Conservation (phyloP, 2,113 vertebrate species). For the Hippoglossus stenolepis region DNA sequence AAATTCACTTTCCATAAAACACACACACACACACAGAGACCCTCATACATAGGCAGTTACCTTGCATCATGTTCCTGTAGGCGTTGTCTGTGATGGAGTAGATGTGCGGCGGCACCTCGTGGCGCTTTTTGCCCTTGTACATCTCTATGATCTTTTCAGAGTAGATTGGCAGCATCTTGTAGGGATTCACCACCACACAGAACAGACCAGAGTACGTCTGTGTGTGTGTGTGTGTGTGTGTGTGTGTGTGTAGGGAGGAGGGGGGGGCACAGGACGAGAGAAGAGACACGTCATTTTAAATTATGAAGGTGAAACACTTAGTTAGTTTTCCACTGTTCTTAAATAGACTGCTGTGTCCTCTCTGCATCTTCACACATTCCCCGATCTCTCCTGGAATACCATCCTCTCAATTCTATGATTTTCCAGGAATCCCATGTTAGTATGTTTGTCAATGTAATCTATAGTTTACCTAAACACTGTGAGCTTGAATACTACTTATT, state of each 20-base stretch:
- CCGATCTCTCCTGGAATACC: too few relatives aligned
- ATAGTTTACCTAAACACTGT: too few relatives aligned
- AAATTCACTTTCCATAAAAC: background rate
- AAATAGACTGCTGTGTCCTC: too few relatives aligned
- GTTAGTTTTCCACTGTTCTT: too few relatives aligned
- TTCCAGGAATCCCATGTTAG: too few relatives aligned
- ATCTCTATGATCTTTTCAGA: slow-evolving; percentile 96
- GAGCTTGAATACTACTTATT: too few relatives aligned
- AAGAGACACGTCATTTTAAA: background rate
- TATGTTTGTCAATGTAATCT: too few relatives aligned
- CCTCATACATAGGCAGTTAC: slow-evolving; percentile 66
- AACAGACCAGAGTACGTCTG: slow-evolving; percentile 98
- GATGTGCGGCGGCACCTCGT: slow-evolving; percentile 97
- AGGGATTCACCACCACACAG: slow-evolving; percentile 96
- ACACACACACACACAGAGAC: background rate
- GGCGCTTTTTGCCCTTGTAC: slow-evolving; percentile 98
- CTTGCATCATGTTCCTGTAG: slow-evolving; percentile 99
- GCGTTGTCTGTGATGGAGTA: slow-evolving; percentile 96
- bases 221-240: background rate
- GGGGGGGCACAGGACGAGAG: background rate
- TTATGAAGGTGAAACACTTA: background rate
- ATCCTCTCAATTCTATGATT: too few relatives aligned
- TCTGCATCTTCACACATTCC: too few relatives aligned
- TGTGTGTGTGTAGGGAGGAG: background rate
- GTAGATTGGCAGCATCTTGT: slow-evolving; percentile 97